A percentile compares a stretch with the other conserved stretches of the same genome.
Evolutionary conservation across 2,113 vertebrate species (phyloP).

Genomic region (Seriola dumerili): DNA sequence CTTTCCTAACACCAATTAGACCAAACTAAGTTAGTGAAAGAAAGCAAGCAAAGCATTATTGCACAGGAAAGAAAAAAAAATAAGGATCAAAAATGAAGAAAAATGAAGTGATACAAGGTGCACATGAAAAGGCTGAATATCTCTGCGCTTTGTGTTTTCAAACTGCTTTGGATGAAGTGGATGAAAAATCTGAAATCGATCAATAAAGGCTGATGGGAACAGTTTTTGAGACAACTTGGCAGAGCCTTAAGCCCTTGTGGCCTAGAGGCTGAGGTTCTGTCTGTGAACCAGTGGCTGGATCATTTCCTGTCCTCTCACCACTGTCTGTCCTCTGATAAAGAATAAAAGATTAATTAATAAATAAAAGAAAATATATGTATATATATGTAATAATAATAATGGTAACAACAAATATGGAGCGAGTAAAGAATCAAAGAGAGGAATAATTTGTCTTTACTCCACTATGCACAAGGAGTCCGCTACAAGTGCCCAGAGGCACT

Average conservation of each 20-base stretch:
- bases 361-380: too few relatives aligned
- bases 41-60: neutral
- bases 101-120: neutral
- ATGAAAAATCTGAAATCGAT: neutral
- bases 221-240: neutral
- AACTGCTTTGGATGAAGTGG: too few relatives aligned
- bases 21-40: constrained; percentile 7
- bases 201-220: neutral
- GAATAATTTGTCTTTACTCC: neutral
- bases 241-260: neutral
- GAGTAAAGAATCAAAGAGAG: neutral
- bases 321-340: neutral
- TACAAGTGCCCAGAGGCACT: neutral
- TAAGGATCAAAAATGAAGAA: neutral
- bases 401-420: too few relatives aligned
- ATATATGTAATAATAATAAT: neutral
- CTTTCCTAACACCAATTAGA: constrained; percentile 8
- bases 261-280: neutral
- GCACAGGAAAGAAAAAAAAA: too few relatives aligned
- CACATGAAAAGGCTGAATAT: neutral
- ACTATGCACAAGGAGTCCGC: neutral
- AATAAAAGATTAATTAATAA: too few relatives aligned
- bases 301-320: neutral
- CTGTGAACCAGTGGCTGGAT: too few relatives aligned
- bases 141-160: neutral